These are phyloP conservation scores for Spea hammondii DNA, from an alignment of 2,797 vertebrate species.

Conservation along the genomic window DNA sequence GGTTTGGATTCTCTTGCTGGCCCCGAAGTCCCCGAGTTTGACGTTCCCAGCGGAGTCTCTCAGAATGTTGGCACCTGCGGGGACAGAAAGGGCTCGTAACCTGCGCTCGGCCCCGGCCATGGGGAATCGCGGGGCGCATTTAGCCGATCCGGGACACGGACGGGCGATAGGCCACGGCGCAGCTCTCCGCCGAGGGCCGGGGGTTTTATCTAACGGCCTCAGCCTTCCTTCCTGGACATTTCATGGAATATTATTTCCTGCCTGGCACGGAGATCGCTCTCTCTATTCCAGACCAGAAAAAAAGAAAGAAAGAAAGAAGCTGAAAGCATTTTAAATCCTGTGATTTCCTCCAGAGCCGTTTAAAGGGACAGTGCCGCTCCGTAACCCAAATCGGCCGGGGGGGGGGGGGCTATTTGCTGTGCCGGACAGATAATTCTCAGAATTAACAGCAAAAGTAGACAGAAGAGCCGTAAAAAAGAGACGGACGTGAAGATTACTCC, in stretches of 20 bases:
- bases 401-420: too few species aligned
- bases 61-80: conserved; percentile 87
- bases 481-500: too few species aligned
- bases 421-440: too few species aligned
- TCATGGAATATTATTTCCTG: neutral
- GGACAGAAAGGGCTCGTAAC: conserved; percentile 20
- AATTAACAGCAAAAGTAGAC: too few species aligned
- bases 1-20: conserved; percentile 91
- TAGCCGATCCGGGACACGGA: conserved; percentile 12
- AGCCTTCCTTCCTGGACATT: conserved; percentile 27
- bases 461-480: too few species aligned
- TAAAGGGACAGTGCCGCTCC: too few species aligned
- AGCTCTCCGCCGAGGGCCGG: neutral
- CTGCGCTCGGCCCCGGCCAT: conserved; percentile 31
- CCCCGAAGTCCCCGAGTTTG: conserved; percentile 92
- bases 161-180: neutral
- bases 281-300: neutral
- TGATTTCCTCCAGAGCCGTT: too few species aligned
- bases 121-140: conserved; percentile 18
- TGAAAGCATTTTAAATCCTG: too few species aligned
- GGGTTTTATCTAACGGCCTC: conserved; percentile 16
- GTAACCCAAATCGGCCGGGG: too few species aligned
- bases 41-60: conserved; percentile 88
- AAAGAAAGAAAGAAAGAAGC: neutral
- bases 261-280: neutral